Percentiles rank a stretch among this genome's conserved stretches.
phyloP scores from a whole-genome alignment of 1,140 invertebrate species.

The Anoplolepis gracilipes region DNA sequence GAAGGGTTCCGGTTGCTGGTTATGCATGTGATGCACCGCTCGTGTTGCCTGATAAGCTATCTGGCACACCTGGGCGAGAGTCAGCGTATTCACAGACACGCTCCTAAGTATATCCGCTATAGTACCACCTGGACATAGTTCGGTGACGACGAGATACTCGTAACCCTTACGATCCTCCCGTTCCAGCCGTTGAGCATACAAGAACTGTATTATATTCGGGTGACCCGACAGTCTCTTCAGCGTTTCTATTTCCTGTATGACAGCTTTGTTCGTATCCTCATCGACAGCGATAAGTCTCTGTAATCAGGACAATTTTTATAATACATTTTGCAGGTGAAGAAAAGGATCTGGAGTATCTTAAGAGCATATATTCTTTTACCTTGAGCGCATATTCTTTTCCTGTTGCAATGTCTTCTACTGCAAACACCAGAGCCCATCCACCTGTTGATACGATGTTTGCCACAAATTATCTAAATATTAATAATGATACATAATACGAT shows the following conservation, averaged over 20 bases:
- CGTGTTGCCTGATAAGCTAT: slow-evolving; percentile 97
- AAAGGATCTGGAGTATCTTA: not conserved
- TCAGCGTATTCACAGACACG: slow-evolving; percentile 88
- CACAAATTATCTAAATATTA: slow-evolving; percentile 63
- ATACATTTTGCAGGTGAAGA: not conserved
- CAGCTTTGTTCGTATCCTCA: slow-evolving; percentile 91
- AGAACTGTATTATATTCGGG: slow-evolving; percentile 93
- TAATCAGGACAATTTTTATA: slow-evolving; percentile 25
- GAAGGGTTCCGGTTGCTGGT: slow-evolving; percentile 92
- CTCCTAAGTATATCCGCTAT: slow-evolving; percentile 93
- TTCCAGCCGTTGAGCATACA: slow-evolving; percentile 91
- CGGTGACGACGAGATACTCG: slow-evolving; percentile 91
- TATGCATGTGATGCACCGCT: slow-evolving; percentile 97
- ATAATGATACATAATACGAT: slow-evolving; percentile 41
- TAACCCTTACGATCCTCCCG: slow-evolving; percentile 86
- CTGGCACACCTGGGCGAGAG: slow-evolving; percentile 92
- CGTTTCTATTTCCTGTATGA: slow-evolving; percentile 92
- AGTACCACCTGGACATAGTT: slow-evolving; percentile 91
- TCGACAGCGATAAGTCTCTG: slow-evolving; percentile 92
- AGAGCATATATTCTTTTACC: slow-evolving; percentile 72
- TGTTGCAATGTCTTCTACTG: slow-evolving; percentile 94
- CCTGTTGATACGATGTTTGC: slow-evolving; percentile 87
- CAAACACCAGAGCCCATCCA: slow-evolving; percentile 97
- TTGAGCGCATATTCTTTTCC: slow-evolving; percentile 97
- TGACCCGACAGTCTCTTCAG: slow-evolving; percentile 92